Evolutionary conservation across 2,888 invertebrate species (phyloP), one percentile per base, ranked within the genome.

Genomic region (Neoaliturus tenellus): DNA sequence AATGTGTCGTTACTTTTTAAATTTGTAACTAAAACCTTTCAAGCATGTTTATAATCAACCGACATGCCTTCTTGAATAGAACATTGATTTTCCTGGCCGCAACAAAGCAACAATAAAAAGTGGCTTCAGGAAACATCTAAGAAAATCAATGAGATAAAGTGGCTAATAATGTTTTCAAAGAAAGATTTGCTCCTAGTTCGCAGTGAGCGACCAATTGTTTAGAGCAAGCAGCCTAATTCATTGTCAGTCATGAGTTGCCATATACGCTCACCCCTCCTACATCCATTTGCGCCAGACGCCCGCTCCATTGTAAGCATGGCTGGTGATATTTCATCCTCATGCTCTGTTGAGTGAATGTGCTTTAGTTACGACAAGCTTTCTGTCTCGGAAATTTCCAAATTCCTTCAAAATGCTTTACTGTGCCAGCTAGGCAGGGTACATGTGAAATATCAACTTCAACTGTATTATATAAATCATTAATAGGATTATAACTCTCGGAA

Each of bases 291-390:
- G 1, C 14, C 28, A 62, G 62, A 55, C 28, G 28, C 25, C 28
- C 5, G 55, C 62, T 28, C 51, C 51, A 58, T 62, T 62, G 31
- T 62, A 0, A 14, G 62, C 28, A 62, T n/a, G 62, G 62, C 28
- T 28, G 62, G 62, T 31, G 5, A 62, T 62, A 62, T 62, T 28
- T 62, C 28, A 62, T 55, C 31, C 17, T 28, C 62, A 62, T 28
- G 31, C 31, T 55, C 31, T 62, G 62, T 31, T 62, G 62, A 62
- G 51, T 51, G 51, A 51, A 62, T 12, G 62, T 28, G 62, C 62
- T 31, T 62, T 17, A 62, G 10, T 31, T 20, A 23, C 1, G 20
- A 62, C 28, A 31, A 55, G 31, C 31, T 12, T 55, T 6, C 55
- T 4, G 55, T 55, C 55, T 55, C 4, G 23, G 3, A 23, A 55